Percentiles rank a stretch among this genome's conserved stretches.
These are phyloP conservation scores for Parazoanthus swiftii DNA, from an alignment of 92 coral and sea anemone species.

Conservation along the genomic window DNA sequence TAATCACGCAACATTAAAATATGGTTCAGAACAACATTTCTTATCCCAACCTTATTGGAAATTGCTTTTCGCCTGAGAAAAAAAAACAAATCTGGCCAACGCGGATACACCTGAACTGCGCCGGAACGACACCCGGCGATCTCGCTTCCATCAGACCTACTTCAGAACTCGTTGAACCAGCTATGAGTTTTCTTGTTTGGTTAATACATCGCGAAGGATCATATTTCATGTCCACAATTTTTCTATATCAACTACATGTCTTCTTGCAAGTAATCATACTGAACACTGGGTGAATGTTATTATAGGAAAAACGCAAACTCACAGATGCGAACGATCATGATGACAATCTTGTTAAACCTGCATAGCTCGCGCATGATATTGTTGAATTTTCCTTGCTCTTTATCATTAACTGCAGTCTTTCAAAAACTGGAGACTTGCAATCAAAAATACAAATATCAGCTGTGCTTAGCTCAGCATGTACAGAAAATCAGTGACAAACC, in stretches of 20 bases:
- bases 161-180: background rate
- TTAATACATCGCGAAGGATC: background rate
- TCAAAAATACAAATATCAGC: background rate
- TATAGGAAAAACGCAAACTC: background rate
- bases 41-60: background rate
- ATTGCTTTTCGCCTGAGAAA: background rate
- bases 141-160: conserved; percentile 16
- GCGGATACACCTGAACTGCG: background rate
- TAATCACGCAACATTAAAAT: conserved; percentile 24
- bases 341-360: background rate
- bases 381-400: background rate
- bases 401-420: background rate
- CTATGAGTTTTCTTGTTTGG: background rate
- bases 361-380: conserved; percentile 1
- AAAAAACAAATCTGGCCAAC: background rate
- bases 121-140: background rate
- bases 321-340: too few relatives aligned
- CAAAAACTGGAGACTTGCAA: background rate
- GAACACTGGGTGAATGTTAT: background rate
- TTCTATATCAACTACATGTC: background rate
- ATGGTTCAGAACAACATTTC: background rate
- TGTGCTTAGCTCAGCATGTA: conserved; percentile 20
- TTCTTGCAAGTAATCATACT: background rate
- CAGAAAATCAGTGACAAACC: background rate
- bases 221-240: background rate